These are phyloP conservation scores for Cetoscarus ocellatus DNA, from an alignment of 2,797 vertebrate species.

Conservation along the genomic window DNA sequence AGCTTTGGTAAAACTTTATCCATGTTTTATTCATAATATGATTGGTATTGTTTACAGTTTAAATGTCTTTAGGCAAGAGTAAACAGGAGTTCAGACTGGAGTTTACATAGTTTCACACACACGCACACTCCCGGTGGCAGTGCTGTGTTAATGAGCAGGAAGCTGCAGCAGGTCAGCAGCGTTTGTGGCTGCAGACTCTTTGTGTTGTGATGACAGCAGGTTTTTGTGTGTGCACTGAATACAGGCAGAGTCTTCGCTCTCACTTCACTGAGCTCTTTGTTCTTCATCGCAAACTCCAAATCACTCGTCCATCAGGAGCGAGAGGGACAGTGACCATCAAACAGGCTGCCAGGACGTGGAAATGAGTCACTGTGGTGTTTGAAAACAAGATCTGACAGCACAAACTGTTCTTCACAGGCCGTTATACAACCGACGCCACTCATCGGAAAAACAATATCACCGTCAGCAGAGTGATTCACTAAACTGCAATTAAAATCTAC, in stretches of 20 bases:
- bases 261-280: slow-evolving; percentile 56
- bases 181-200: slow-evolving; percentile 25
- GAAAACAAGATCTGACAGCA: slow-evolving; percentile 4
- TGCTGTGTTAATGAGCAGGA: slow-evolving; percentile 37
- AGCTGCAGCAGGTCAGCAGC: slow-evolving; percentile 18
- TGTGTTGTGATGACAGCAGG: slow-evolving; percentile 39
- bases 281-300: slow-evolving; percentile 8
- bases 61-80: neutral
- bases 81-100: slow-evolving; percentile 11
- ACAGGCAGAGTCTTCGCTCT: slow-evolving; percentile 17
- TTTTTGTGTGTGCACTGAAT: slow-evolving; percentile 29
- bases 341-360: slow-evolving; percentile 4
- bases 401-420: neutral
- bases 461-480: neutral
- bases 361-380: slow-evolving; percentile 26
- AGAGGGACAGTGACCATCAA: slow-evolving; percentile 26
- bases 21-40: neutral
- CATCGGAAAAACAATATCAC: neutral
- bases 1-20: no score
- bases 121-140: neutral
- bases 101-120: neutral
- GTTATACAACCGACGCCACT: slow-evolving; percentile 3
- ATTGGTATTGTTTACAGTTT: slow-evolving; percentile 5
- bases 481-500: neutral
- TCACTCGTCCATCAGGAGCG: slow-evolving; percentile 1